A percentile compares a stretch with the other conserved stretches of the same genome.
Conservation (phyloP, 1,140 invertebrate genomes). For the Penaeus vannamei region DNA sequence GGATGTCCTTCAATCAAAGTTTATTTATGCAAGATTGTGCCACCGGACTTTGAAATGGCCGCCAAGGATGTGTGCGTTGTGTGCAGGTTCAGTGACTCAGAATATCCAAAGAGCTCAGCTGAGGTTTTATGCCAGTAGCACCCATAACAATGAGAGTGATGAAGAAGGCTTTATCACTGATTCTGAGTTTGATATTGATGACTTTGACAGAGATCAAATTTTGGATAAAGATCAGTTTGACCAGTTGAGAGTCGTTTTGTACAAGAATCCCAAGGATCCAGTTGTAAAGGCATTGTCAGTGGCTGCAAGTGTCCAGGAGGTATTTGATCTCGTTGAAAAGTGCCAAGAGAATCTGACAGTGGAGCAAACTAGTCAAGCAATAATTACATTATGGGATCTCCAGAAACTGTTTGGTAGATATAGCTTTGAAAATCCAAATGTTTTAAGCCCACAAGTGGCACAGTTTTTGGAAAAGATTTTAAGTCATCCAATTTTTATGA, state of each 20-base stretch:
- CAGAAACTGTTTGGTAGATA: constrained; percentile 54
- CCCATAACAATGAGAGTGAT: constrained; percentile 3
- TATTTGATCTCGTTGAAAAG: constrained; percentile 51
- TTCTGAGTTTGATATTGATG: constrained; percentile 40
- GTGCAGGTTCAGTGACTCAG: background rate
- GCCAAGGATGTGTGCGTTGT: too few relatives aligned
- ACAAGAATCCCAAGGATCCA: constrained; percentile 31
- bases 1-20: too few relatives aligned
- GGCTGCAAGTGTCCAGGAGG: constrained; percentile 57
- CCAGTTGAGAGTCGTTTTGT: constrained; percentile 28
- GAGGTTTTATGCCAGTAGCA: constrained; percentile 19
- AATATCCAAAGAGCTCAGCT: background rate
- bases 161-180: constrained; percentile 45
- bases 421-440: constrained; percentile 21
- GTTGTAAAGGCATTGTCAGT: constrained; percentile 38
- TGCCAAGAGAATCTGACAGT: constrained; percentile 7
- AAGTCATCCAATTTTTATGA: constrained; percentile 37
- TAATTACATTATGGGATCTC: constrained; percentile 55
- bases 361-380: constrained; percentile 41
- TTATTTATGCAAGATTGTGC: too few relatives aligned
- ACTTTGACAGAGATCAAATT: constrained; percentile 8
- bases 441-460: constrained; percentile 1
- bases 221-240: constrained; percentile 47
- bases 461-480: constrained; percentile 46
- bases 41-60: too few relatives aligned